These are phyloP conservation scores for rabbit (Oryctolagus cuniculus) DNA, from an alignment of 2,113 vertebrate species.

Conservation along the genomic window mOryCun1.1 NC_091436.1:34418501-34419000, in stretches of 20 bases:
- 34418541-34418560: background rate
- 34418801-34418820: background rate
- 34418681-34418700: background rate
- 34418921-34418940: background rate
- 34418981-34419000: background rate
- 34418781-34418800: background rate
- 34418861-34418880: background rate
- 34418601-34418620: background rate
- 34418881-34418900: background rate
- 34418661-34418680: background rate
- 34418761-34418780: background rate
- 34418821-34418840: background rate
- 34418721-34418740: background rate
- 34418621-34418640: background rate
- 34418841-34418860: slow-evolving; percentile 4
- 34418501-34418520: slow-evolving; percentile 26
- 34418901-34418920: background rate
- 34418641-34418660: background rate
- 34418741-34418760: background rate
- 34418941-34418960: background rate
- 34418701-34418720: background rate
- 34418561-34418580: background rate
- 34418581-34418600: background rate
- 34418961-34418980: background rate
- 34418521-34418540: background rate